Base-by-base conservation (phyloP, 30 jellyfish, hydroid and myxozoan genomes). In the Turritopsis rubra region DNA sequence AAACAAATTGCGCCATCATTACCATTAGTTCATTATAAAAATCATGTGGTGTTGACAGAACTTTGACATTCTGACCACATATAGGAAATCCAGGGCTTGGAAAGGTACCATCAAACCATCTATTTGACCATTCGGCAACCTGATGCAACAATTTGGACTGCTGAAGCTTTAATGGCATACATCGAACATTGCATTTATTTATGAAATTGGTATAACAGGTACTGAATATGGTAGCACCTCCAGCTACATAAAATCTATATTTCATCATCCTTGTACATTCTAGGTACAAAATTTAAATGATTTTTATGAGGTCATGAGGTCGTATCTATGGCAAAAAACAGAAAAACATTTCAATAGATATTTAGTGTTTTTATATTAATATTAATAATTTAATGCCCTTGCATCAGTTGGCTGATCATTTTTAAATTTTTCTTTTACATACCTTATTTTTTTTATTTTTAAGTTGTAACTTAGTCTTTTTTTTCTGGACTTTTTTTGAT, bases 11-110 rank as follows among this genome's bases (percentile, higher is more conserved):
- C n/a, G n/a, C n/a, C n/a, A n/a, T 21, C 29, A 23, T 72, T 73
- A 90, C 97, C 96, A 82, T 81, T 25, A 90, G 79, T 16, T 79
- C 79, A 54, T 83, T 85, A 72, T 91, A 86, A 68, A 91, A 91
- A 16, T 91, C 95, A 23, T 77, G 80, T 8, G 97, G 97, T 52
- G 83, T 83, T 19, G 75, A 54, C 29, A 86, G 53, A 0, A 91
- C 90, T 19, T 87, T 54, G 24, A 91, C 73, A 27, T 83, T 82
- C 17, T 85, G 71, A 20, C 96, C 97, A 72, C 86, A 31, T 66
- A 82, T 85, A 19, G 75, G 72, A 72, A 91, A 91, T 1, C 52
- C 85, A 1, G 97, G 97, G 16, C 71, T 28, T 19, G 68, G 22
- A 23, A 26, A 29, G 21, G 53, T 22, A 76, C 72, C 72, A 28